Conservation (phyloP, 2,888 invertebrate species). For the Herminia tarsipennalis region DNA sequence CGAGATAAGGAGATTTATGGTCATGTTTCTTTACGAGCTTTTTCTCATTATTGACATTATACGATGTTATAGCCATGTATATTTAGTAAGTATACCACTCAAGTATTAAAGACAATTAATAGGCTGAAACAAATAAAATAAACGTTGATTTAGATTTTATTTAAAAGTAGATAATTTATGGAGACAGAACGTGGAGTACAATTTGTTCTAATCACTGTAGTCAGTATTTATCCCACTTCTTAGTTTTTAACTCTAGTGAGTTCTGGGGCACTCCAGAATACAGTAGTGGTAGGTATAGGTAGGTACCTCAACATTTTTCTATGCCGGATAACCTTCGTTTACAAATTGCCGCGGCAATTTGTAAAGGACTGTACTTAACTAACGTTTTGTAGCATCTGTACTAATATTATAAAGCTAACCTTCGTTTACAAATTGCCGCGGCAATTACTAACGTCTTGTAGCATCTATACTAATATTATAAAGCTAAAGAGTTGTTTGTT, state of each 20-base stretch:
- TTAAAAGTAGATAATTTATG: background rate
- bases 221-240: background rate
- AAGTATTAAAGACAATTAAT: background rate
- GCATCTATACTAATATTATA: too few species aligned
- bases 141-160: background rate
- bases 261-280: too few species aligned
- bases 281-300: too few species aligned
- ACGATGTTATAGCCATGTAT: constrained; percentile 54
- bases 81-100: background rate
- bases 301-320: too few species aligned
- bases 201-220: background rate
- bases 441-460: too few species aligned
- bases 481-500: too few species aligned
- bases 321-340: too few species aligned
- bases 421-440: too few species aligned
- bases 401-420: too few species aligned
- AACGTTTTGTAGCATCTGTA: too few species aligned
- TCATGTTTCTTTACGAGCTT: constrained; percentile 44
- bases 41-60: constrained; percentile 42
- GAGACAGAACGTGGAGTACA: background rate
- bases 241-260: background rate
- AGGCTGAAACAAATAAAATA: constrained; percentile 4
- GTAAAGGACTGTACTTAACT: too few species aligned
- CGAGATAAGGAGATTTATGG: constrained; percentile 60
- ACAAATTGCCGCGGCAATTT: too few species aligned